Base-by-base conservation (phyloP, 2,888 invertebrate species). In the Nemotelus nigrinus region DNA sequence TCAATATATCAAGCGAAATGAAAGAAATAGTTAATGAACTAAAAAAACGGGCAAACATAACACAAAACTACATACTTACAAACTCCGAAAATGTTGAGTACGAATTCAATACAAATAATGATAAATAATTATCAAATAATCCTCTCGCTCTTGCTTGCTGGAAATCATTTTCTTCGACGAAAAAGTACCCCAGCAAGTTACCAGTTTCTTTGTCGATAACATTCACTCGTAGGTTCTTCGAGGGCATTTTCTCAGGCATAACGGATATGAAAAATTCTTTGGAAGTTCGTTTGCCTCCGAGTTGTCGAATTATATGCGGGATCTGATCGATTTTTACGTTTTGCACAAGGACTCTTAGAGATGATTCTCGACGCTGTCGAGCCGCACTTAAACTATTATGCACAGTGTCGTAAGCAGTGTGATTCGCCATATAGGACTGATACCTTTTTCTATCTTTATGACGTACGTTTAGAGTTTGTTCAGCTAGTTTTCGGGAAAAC, bases 111-210 rank as follows among this genome's bases (percentile, higher is more conserved):
- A 70, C 70, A 47, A 68, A 48, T 48, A 68, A 48, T 48, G 68
- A 68, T 25, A 68, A 48, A 68, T 48, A 68, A n/a, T 68, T 68
- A 68, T 68, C 48, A 50, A 72, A 74, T 43, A 74, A 8, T 39
- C 74, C 58, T 47, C 25, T 25, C 4, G 60, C 4, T 25, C 47
- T 48, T 2, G 60, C 74, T 45, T 58, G 3, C 3, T 74, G 60
- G 44, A 74, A 60, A 10, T 58, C 44, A n/a, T 47, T 39, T 6
- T 74, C 74, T n/a, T 74, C 74, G 25, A 74, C 45, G 10, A 57
- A 60, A 47, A 74, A 60, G 48, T 74, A 74, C 25, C 74, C 74
- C 60, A 74, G 47, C n/a, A 74, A 39, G 10, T 74, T 60, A 41
- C 60, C 45, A 10, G 60, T 25, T 10, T 74, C 74, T 25, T 74